phyloP scores from a whole-genome alignment of 2,888 invertebrate genomes.

The Myathropa florea region DNA sequence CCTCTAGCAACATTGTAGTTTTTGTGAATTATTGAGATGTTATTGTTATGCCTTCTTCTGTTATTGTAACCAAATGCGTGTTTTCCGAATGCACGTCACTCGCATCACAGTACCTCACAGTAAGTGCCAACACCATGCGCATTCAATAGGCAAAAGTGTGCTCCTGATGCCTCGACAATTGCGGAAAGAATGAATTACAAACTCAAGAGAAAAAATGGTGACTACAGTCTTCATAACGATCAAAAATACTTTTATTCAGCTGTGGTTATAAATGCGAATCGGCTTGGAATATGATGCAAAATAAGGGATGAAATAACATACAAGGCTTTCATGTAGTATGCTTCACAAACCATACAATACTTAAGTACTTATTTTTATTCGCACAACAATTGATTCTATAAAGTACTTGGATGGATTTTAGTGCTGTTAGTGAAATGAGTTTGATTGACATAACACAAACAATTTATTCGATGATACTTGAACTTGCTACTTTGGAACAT shows the following conservation, averaged over 20 bases:
- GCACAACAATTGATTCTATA: slow-evolving; percentile 46
- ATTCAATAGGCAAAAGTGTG: slow-evolving; percentile 53
- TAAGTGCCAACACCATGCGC: slow-evolving; percentile 49
- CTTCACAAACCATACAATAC: slow-evolving; percentile 9
- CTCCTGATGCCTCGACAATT: slow-evolving; percentile 28
- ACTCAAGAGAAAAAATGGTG: slow-evolving; percentile 22
- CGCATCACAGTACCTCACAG: slow-evolving; percentile 33
- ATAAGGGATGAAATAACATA: slow-evolving; percentile 37
- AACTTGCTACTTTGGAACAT: background rate
- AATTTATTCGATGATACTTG: slow-evolving; percentile 57
- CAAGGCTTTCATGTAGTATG: slow-evolving; percentile 9
- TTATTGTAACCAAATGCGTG: slow-evolving; percentile 42
- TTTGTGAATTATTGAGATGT: slow-evolving; percentile 54
- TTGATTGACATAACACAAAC: slow-evolving; percentile 64
- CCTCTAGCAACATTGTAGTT: slow-evolving; percentile 35
- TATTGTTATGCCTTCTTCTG: slow-evolving; percentile 53
- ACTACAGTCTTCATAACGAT: slow-evolving; percentile 9
- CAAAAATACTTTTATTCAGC: slow-evolving; percentile 22
- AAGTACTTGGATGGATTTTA: slow-evolving; percentile 36
- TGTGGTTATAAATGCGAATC: slow-evolving; percentile 4
- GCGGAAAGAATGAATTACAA: slow-evolving; percentile 45
- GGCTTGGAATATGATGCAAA: background rate
- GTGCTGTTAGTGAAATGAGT: slow-evolving; percentile 41
- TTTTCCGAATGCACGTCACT: slow-evolving; percentile 55
- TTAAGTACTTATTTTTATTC: slow-evolving; percentile 25